phyloP scores from a whole-genome alignment of 2,888 invertebrate species.

The Mythimna ferrago region DNA sequence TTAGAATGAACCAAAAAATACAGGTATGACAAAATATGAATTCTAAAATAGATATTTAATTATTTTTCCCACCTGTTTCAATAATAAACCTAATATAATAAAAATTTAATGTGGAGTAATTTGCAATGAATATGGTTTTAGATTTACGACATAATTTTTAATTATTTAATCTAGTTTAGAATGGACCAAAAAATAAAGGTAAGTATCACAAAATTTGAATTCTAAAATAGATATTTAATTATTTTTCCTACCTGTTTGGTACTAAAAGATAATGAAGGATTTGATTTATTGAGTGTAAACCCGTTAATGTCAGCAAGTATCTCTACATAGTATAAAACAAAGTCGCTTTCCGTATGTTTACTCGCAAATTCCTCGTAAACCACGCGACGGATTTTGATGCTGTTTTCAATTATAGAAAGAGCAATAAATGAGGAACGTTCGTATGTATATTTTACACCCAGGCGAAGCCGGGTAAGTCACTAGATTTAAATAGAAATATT shows the following conservation, averaged over 20 bases:
- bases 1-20: conserved; percentile 12
- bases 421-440: too few relatives aligned
- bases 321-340: neutral
- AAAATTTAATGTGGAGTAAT: too few relatives aligned
- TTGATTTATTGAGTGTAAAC: conserved; percentile 21
- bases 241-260: neutral
- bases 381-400: too few relatives aligned
- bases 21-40: neutral
- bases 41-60: neutral
- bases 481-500: conserved; percentile 1
- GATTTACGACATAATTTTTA: neutral
- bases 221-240: neutral
- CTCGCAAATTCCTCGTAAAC: too few relatives aligned
- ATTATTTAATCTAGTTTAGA: conserved; percentile 23
- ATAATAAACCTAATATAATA: too few relatives aligned
- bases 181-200: conserved; percentile 3
- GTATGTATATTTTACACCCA: too few relatives aligned
- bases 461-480: too few relatives aligned
- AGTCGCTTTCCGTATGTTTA: too few relatives aligned
- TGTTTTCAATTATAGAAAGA: too few relatives aligned
- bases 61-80: neutral
- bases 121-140: too few relatives aligned
- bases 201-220: neutral
- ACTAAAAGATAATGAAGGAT: conserved; percentile 10
- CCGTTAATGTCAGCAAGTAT: conserved; percentile 8